Conservation (phyloP, 2,113 vertebrate species). For the Illadopsis cleaveri region DNA sequence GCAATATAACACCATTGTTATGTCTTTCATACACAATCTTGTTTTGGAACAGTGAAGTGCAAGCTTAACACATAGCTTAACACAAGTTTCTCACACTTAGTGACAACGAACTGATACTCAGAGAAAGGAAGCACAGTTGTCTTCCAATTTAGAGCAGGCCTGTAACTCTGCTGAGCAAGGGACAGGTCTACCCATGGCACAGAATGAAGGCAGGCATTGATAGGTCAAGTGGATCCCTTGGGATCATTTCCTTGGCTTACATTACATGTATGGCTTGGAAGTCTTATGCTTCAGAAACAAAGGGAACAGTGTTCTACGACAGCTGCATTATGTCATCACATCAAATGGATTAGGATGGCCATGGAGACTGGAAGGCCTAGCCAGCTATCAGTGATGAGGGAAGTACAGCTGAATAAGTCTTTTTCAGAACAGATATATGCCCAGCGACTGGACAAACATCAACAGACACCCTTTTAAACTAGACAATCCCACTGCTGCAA, state of each 20-base stretch:
- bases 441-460: neutral
- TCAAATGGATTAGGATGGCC: neutral
- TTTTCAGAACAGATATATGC: neutral
- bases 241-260: neutral
- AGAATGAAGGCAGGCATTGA: neutral
- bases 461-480: neutral
- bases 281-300: neutral
- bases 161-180: neutral
- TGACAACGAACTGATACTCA: neutral
- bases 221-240: neutral
- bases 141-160: neutral
- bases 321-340: neutral
- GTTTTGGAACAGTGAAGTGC: neutral
- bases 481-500: neutral
- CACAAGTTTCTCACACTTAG: neutral
- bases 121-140: neutral
- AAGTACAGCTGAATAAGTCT: neutral
- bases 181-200: accelerated
- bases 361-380: neutral
- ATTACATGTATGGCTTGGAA: neutral
- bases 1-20: neutral
- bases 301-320: neutral
- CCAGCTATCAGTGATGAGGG: neutral
- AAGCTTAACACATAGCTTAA: neutral
- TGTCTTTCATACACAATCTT: neutral